phyloP scores from a whole-genome alignment of 2,888 invertebrate genomes.

The Aphrophora alni region DNA sequence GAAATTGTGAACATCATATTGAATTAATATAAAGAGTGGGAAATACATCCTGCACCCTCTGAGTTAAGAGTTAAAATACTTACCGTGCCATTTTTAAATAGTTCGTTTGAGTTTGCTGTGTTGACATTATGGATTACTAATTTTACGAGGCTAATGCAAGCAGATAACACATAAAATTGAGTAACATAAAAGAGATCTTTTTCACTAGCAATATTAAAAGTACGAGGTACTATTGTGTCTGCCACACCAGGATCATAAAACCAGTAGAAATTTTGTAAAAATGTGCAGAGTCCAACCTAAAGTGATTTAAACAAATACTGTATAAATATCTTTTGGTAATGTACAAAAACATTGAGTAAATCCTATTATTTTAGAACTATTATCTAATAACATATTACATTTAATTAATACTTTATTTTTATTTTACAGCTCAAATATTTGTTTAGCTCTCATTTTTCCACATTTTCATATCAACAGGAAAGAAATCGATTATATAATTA shows the following conservation, averaged over 20 bases:
- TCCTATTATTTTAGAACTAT: neutral
- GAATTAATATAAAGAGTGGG: too few species aligned
- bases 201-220: conserved; percentile 26
- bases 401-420: too few species aligned
- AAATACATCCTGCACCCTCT: too few species aligned
- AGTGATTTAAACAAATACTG: neutral
- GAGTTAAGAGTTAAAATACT: too few species aligned
- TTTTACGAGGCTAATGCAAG: conserved; percentile 32
- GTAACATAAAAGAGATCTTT: conserved; percentile 30
- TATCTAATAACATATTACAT: too few species aligned
- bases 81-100: conserved; percentile 48
- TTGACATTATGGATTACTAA: conserved; percentile 11
- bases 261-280: conserved; percentile 69
- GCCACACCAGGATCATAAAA: conserved; percentile 60
- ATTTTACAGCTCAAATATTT: too few species aligned
- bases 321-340: neutral
- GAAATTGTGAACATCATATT: too few species aligned
- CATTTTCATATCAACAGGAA: too few species aligned
- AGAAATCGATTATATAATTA: too few species aligned
- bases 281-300: conserved; percentile 58
- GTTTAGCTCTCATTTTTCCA: too few species aligned
- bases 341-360: neutral
- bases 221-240: conserved; percentile 25
- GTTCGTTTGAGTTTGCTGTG: conserved; percentile 32
- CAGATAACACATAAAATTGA: conserved; percentile 26